These are phyloP conservation scores for Tachysurus vachellii DNA, from an alignment of 2,113 vertebrate species.

Conservation along the genomic window DNA sequence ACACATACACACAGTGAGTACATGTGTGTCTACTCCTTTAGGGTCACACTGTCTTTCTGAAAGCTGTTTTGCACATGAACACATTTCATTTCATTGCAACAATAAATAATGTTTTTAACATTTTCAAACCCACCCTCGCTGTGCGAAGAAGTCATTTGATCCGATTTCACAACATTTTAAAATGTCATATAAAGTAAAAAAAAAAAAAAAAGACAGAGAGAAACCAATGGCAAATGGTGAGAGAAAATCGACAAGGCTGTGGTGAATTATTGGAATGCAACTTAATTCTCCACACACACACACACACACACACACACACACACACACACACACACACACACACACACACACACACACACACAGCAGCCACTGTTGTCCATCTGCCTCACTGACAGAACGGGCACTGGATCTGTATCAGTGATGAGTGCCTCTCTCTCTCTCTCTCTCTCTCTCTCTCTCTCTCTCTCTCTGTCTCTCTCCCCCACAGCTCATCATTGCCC, in stretches of 20 bases:
- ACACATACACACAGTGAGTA: background rate
- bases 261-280: slow-evolving; percentile 11
- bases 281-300: slow-evolving; percentile 7
- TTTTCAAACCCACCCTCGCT: background rate
- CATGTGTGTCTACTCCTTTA: background rate
- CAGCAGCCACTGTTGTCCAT: slow-evolving; percentile 45
- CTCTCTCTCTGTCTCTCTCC: background rate
- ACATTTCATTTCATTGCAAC: background rate
- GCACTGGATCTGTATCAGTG: slow-evolving; percentile 39
- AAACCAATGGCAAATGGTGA: background rate
- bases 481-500: slow-evolving; percentile 34
- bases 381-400: slow-evolving; percentile 46
- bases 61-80: background rate
- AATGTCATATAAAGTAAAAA: background rate
- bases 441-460: background rate
- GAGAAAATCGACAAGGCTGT: background rate
- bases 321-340: slow-evolving; percentile 35
- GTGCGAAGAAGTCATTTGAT: background rate
- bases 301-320: slow-evolving; percentile 15
- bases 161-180: background rate
- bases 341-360: slow-evolving; percentile 35
- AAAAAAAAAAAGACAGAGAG: no score
- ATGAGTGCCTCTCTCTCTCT: slow-evolving; percentile 16
- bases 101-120: background rate
- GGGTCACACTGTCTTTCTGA: background rate